These are phyloP conservation scores for Hippocampus guttulatus DNA, from an alignment of 2,113 vertebrate species.

Conservation along the genomic window DNA sequence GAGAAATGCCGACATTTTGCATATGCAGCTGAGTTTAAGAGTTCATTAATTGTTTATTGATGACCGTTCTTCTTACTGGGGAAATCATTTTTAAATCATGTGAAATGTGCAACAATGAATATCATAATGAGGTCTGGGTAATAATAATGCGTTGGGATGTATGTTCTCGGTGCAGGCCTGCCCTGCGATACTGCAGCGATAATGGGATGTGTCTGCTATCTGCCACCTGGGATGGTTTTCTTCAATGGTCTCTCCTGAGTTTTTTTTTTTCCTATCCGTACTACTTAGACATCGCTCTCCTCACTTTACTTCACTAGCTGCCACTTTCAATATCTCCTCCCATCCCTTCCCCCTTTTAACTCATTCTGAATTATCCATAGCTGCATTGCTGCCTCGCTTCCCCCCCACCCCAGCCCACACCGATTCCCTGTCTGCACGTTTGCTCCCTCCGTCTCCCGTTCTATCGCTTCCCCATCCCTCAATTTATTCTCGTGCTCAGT, in stretches of 20 bases:
- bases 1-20: slow-evolving; percentile 1
- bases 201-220: slow-evolving; percentile 33
- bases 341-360: slow-evolving; percentile 64
- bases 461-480: slow-evolving; percentile 38
- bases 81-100: slow-evolving; percentile 12
- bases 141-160: slow-evolving; percentile 8
- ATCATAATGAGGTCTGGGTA: slow-evolving; percentile 6
- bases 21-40: slow-evolving; percentile 9
- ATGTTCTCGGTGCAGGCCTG: slow-evolving; percentile 8
- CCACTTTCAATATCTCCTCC: slow-evolving; percentile 60
- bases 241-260: slow-evolving; percentile 19
- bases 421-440: slow-evolving; percentile 42
- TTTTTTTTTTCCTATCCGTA: slow-evolving; percentile 48
- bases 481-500: slow-evolving; percentile 59
- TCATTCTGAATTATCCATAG: slow-evolving; percentile 72
- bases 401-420: slow-evolving; percentile 20
- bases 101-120: neutral
- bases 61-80: slow-evolving; percentile 14
- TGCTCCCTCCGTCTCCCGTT: slow-evolving; percentile 31
- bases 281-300: slow-evolving; percentile 43
- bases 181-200: slow-evolving; percentile 25
- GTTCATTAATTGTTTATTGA: slow-evolving; percentile 31
- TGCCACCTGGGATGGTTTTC: slow-evolving; percentile 30
- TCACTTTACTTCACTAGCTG: slow-evolving; percentile 57
- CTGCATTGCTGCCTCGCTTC: slow-evolving; percentile 41